Conservation (phyloP, 2,888 invertebrate species). For the Microctonus hyperodae region DNA sequence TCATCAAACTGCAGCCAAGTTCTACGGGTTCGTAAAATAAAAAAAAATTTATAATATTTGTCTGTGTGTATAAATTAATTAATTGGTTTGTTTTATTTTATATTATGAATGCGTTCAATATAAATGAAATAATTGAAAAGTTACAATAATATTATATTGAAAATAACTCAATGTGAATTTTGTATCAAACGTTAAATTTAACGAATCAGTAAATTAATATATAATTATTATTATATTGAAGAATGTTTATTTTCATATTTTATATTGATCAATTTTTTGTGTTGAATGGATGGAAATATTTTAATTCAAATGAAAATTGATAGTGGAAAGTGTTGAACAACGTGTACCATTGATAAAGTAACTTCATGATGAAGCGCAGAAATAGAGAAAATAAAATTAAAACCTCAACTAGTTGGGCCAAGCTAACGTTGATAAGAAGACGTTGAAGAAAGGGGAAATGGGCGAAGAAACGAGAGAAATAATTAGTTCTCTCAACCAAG, state of each 20-base stretch:
- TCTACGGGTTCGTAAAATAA: constrained; percentile 55
- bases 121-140: neutral
- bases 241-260: neutral
- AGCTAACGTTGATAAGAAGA: neutral
- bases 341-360: constrained; percentile 1
- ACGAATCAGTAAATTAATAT: neutral
- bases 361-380: neutral
- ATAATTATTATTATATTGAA: neutral
- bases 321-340: neutral
- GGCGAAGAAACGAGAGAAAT: constrained; percentile 18
- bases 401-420: constrained; percentile 15
- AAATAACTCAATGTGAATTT: neutral
- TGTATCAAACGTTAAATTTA: neutral
- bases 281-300: neutral
- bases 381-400: constrained; percentile 2
- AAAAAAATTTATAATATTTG: neutral
- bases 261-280: neutral
- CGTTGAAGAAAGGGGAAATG: neutral
- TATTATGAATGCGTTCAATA: neutral
- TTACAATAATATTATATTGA: too few species aligned
- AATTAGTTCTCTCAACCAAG: constrained; percentile 24
- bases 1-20: constrained; percentile 65
- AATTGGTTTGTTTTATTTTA: neutral
- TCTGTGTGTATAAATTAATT: neutral
- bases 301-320: neutral